Percentiles rank a stretch among this genome's conserved stretches.
These are phyloP conservation scores for Steatocranus sp. DNA, from an alignment of 2,797 vertebrate genomes.

Conservation along the genomic window DNA sequence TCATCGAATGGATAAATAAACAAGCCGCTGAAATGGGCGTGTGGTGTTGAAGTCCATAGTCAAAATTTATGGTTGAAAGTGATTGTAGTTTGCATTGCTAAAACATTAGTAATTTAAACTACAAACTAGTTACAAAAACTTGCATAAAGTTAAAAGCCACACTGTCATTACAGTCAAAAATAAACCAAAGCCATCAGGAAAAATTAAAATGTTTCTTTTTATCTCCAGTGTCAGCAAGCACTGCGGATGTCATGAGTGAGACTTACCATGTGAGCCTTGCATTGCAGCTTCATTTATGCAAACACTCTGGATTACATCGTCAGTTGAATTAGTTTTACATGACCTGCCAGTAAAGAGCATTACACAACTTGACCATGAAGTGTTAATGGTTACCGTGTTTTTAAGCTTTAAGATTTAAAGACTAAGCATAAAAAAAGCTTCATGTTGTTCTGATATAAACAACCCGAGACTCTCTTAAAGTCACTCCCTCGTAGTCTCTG, in stretches of 20 bases:
- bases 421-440: neutral
- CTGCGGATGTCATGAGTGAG: neutral
- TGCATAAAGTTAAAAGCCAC: neutral
- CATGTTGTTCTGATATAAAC: neutral
- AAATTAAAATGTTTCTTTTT: neutral
- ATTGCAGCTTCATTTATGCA: neutral
- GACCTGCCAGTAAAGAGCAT: neutral
- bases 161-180: neutral
- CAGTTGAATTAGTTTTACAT: neutral
- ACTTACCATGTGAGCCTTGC: neutral
- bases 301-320: neutral
- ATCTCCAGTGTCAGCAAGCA: neutral
- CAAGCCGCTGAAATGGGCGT: rapidly evolving
- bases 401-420: neutral
- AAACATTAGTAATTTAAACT: neutral
- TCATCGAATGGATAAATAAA: neutral
- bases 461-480: neutral
- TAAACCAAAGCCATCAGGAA: neutral
- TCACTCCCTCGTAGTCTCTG: neutral
- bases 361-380: neutral
- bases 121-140: neutral
- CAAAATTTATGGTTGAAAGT: neutral
- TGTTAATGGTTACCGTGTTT: neutral
- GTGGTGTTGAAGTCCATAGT: neutral
- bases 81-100: neutral